These are phyloP conservation scores for Acanthiza pusilla DNA, from an alignment of 2,797 vertebrate species.

Conservation along the genomic window DNA sequence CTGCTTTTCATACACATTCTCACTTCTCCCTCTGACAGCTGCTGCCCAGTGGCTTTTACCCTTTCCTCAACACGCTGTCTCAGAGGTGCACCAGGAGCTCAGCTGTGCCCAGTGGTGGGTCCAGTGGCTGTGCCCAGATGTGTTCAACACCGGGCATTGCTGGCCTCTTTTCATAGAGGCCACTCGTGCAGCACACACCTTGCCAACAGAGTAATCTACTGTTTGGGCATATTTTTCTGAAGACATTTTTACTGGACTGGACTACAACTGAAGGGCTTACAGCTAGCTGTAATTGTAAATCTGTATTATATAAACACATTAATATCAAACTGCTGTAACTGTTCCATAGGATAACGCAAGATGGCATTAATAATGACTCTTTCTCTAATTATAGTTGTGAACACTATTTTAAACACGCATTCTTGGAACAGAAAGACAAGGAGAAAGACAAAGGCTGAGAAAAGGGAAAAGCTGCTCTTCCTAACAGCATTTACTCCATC, in stretches of 20 bases:
- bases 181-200: not conserved
- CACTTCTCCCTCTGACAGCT: not conserved
- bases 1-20: not conserved
- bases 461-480: not conserved
- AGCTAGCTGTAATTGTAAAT: not conserved
- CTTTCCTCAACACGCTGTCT: not conserved
- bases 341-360: not conserved
- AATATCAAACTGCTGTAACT: not conserved
- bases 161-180: not conserved
- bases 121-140: not conserved
- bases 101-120: not conserved
- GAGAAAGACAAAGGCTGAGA: not conserved
- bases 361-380: not conserved
- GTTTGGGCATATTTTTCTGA: not conserved
- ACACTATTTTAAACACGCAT: not conserved
- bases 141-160: fast-evolving
- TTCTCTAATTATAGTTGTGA: not conserved
- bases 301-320: not conserved
- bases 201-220: not conserved
- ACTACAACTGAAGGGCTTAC: not conserved
- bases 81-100: not conserved
- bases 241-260: not conserved
- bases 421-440: not conserved
- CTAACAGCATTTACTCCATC: not conserved
- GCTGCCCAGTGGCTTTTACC: not conserved